These are phyloP conservation scores for Typhlichthys eigenmanni DNA, from an alignment of 2,797 vertebrate species.

Conservation along the genomic window DNA sequence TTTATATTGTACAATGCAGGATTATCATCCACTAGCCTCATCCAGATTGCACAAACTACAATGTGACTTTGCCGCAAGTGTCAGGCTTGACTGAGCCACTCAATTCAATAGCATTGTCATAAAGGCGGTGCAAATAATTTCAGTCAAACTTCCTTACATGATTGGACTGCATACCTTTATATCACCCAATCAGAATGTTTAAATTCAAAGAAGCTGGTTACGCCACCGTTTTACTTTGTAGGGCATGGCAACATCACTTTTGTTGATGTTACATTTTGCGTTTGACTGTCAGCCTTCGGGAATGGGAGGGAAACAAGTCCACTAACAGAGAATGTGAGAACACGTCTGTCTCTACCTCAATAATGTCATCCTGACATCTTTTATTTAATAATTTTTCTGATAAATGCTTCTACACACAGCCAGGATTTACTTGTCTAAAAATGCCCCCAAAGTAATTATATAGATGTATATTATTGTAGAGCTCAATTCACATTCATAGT, in stretches of 20 bases:
- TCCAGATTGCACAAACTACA: constrained; percentile 13
- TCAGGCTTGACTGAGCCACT: too few species aligned
- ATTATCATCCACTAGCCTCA: constrained; percentile 24
- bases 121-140: too few species aligned
- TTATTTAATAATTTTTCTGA: constrained; percentile 4
- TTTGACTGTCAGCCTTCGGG: too few species aligned
- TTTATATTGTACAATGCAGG: constrained; percentile 31
- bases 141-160: too few species aligned
- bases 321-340: constrained; percentile 24
- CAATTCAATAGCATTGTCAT: too few species aligned
- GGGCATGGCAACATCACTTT: too few species aligned
- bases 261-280: too few species aligned
- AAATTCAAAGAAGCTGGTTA: too few species aligned
- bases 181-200: too few species aligned
- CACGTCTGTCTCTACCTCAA: constrained; percentile 64
- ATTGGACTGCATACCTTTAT: too few species aligned
- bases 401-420: constrained; percentile 14
- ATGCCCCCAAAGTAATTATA: constrained; percentile 10
- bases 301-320: background rate
- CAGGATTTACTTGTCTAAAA: constrained; percentile 3
- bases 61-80: too few species aligned
- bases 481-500: constrained; percentile 35
- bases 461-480: constrained; percentile 8
- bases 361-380: constrained; percentile 15
- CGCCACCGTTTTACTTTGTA: too few species aligned